Conservation (phyloP, 2,888 invertebrate genomes). For the Patella ulyssiponensis region DNA sequence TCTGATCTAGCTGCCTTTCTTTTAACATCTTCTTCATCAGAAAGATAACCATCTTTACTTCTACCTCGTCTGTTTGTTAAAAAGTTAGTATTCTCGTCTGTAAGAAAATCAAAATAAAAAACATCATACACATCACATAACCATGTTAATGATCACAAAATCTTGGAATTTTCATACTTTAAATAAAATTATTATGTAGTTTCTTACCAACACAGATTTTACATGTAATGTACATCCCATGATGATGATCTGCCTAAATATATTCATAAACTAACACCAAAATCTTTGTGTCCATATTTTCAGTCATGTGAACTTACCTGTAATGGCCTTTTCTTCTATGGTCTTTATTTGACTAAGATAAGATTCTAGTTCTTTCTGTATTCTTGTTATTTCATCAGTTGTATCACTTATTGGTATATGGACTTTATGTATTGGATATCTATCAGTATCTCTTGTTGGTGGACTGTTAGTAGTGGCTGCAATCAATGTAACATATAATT, state of each 20-base stretch:
- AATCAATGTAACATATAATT: constrained; percentile 13
- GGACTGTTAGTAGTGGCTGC: constrained; percentile 58
- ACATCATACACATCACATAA: constrained; percentile 23
- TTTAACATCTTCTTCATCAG: constrained; percentile 58
- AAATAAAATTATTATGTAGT: background rate
- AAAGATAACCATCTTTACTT: constrained; percentile 48
- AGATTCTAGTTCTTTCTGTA: constrained; percentile 60
- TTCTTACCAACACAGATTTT: background rate
- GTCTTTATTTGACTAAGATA: constrained; percentile 60
- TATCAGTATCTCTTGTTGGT: constrained; percentile 57
- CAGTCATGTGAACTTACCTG: constrained; percentile 35
- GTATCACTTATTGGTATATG: constrained; percentile 40
- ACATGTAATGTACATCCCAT: background rate
- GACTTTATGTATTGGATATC: constrained; percentile 43
- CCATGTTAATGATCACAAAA: background rate
- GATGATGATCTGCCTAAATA: background rate
- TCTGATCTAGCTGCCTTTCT: constrained; percentile 51
- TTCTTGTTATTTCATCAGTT: constrained; percentile 54
- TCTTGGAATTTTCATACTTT: background rate
- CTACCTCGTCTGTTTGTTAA: constrained; percentile 43
- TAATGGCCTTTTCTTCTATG: constrained; percentile 56
- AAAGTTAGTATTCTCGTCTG: constrained; percentile 47
- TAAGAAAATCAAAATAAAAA: constrained; percentile 12
- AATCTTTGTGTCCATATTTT: background rate
- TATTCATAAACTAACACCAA: background rate